Evolutionary conservation across 2,797 vertebrate species (phyloP).

Genomic region (Melanotaenia nigrans): DNA sequence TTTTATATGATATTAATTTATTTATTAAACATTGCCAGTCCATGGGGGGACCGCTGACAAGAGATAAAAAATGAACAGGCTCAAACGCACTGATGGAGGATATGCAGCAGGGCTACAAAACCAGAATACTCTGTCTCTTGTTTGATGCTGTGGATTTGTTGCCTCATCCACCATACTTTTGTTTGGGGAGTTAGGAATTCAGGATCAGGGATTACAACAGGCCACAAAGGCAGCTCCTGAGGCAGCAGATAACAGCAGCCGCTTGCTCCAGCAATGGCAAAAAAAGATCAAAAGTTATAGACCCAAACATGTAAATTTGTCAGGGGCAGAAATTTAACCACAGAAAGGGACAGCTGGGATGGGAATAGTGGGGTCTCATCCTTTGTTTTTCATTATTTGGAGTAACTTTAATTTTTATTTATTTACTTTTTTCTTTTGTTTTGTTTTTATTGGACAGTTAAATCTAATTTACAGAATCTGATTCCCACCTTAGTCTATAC

Average conservation of each 20-base stretch:
- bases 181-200: conserved; percentile 68
- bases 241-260: conserved; percentile 64
- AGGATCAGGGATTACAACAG: conserved; percentile 65
- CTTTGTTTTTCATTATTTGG: conserved; percentile 8
- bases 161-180: conserved; percentile 71
- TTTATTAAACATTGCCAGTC: conserved; percentile 15
- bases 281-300: conserved; percentile 50
- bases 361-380: conserved; percentile 4
- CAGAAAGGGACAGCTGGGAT: conserved; percentile 1
- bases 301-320: conserved; percentile 56
- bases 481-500: neutral
- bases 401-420: neutral
- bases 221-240: conserved; percentile 71
- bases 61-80: conserved; percentile 47
- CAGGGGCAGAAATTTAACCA: conserved; percentile 22
- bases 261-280: conserved; percentile 40
- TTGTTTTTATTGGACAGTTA: conserved; percentile 4
- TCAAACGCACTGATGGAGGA: conserved; percentile 46
- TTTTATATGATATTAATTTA: neutral
- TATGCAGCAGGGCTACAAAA: conserved; percentile 36
- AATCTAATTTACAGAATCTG: conserved; percentile 1
- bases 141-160: conserved; percentile 74
- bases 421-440: neutral
- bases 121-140: conserved; percentile 50
- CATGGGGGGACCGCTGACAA: conserved; percentile 42